Conservation (phyloP, 2,113 vertebrate species). For the Edolisoma coerulescens region DNA sequence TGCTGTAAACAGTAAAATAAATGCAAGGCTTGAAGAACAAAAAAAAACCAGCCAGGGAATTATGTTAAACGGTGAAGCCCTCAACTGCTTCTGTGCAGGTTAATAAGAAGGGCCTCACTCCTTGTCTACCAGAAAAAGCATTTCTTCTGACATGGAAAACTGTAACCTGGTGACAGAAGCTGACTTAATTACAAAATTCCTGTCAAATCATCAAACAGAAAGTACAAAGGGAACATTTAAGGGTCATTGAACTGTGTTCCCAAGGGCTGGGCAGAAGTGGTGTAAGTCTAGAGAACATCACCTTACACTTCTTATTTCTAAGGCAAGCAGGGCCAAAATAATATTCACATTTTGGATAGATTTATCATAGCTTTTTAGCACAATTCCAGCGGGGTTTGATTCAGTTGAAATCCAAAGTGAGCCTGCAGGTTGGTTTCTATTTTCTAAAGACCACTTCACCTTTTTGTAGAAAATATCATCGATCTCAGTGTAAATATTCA, state of each 20-base stretch:
- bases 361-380: neutral
- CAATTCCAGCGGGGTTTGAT: neutral
- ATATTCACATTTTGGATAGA: neutral
- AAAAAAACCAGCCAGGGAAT: neutral
- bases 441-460: neutral
- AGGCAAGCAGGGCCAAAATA: neutral
- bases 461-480: neutral
- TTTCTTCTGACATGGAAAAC: neutral
- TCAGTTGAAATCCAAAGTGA: neutral
- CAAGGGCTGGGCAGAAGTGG: neutral
- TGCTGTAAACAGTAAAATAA: constrained; percentile 5
- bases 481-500: neutral
- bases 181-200: neutral
- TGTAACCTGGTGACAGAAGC: neutral
- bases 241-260: neutral
- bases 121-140: neutral
- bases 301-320: neutral
- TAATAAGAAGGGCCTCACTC: neutral
- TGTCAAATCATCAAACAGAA: neutral
- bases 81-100: neutral
- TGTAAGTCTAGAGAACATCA: neutral
- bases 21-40: neutral
- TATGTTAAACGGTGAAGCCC: neutral
- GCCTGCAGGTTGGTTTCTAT: neutral
- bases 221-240: neutral